Base-by-base conservation (phyloP, 2,888 invertebrate species). In the Chloroclysta siterata region DNA sequence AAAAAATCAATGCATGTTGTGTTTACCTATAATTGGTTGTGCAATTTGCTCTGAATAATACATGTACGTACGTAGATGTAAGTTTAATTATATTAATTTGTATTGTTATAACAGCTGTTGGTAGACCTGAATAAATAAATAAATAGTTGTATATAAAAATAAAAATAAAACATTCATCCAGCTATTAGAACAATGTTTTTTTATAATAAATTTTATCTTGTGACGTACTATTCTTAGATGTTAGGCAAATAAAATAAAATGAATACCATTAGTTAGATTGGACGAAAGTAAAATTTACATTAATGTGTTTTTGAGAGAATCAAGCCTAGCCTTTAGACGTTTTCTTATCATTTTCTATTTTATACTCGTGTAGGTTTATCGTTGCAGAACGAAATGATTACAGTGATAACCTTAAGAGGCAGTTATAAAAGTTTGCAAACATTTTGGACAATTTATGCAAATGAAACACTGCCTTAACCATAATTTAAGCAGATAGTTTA, bases 361-460 rank as follows among this genome's bases (percentile, higher is more conserved):
- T 11, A 11, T 39, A 3, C 63, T 58, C 56, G 65, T 69, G 66
- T 74, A 71, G 70, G 72, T 67, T 68, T 67, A 65, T 61, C 58
- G 69, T 75, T 70, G 71, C 71, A 68, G 67, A 70, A 65, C 70
- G 66, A 73, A 75, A 70, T 72, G 74, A 78, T 72, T 70, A 53
- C 52, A 22, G 65, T 71, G 75, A 75, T 77, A 78, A 76, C 77
- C 72, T 73, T 72, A 77, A 77, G 73, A 75, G 73, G 17, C 72
- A 73, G 72, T 75, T 73, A 78, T 78, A 78, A 78, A 79, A 80
- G 75, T 83, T 82, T 82, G 80, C 79, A 81, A 39, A 39, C 8
- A 8, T 76, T 78, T 77, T 69, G 78, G 76, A 83, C 81, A 81
- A 80, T 83, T 82, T 83, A 81, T 39, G 36, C 72, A 82, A 84